Conservation (phyloP, 2,113 vertebrate genomes). For the Mesoclemmys tuberculata region DNA sequence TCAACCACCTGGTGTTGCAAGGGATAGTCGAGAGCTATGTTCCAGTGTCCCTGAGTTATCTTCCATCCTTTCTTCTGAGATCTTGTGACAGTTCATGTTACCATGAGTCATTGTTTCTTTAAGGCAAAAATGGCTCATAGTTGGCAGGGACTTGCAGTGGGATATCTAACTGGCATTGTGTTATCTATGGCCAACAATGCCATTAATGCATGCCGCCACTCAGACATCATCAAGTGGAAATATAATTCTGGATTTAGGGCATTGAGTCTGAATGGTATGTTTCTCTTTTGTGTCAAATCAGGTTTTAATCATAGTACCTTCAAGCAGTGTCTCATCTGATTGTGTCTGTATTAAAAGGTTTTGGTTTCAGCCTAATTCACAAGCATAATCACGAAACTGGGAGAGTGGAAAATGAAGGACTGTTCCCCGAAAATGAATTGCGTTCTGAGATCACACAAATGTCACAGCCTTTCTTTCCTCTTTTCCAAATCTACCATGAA, state of each 20-base stretch:
- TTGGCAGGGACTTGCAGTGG: constrained; percentile 42
- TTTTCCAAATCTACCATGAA: not conserved
- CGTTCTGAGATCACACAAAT: not conserved
- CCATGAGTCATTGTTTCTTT: constrained; percentile 74
- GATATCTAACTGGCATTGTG: constrained; percentile 28
- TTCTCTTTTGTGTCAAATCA: constrained; percentile 58
- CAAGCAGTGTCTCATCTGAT: constrained; percentile 37
- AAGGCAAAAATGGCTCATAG: constrained; percentile 44
- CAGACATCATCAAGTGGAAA: constrained; percentile 68
- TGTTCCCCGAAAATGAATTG: constrained; percentile 30
- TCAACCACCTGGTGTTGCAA: constrained; percentile 50
- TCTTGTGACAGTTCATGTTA: constrained; percentile 56
- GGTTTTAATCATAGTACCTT: constrained; percentile 53
- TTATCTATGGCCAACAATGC: constrained; percentile 58
- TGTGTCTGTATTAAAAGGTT: constrained; percentile 26
- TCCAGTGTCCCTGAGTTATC: constrained; percentile 42
- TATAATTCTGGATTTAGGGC: constrained; percentile 54
- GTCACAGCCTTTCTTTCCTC: constrained; percentile 7
- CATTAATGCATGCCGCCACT: constrained; percentile 53
- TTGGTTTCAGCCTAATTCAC: constrained; percentile 60
- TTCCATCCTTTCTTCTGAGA: constrained; percentile 46
- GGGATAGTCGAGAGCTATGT: constrained; percentile 1
- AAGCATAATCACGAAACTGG: not conserved
- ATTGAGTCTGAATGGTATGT: constrained; percentile 24
- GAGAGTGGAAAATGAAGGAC: constrained; percentile 10